Base-by-base conservation (phyloP, 2,888 invertebrate genomes). In the Mamestra brassicae region DNA sequence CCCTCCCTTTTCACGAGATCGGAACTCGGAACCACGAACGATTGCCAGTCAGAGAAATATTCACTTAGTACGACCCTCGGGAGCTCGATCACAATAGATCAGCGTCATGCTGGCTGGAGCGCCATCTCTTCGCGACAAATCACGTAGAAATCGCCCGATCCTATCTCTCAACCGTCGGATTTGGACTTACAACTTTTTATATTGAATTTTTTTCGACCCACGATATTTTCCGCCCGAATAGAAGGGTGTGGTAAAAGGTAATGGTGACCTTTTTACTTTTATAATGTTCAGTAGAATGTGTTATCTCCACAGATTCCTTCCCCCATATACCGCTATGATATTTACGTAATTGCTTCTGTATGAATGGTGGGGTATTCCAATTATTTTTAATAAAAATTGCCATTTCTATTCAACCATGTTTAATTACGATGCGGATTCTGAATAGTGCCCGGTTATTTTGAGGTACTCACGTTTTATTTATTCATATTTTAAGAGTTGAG, bases 121-220 rank as follows among this genome's bases (percentile, higher is more conserved):
- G 88, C 89, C 88, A 91, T 90, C 88, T 90, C 88, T 87, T 84
- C 73, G 89, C 88, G 90, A 90, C 93, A 93, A 93, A 94, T 92
- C 93, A 90, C 88, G 89, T 88, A 91, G 90, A 92, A 93, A 92
- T 90, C 89, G 83, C 26, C 84, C 81, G 85, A 86, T 85, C 86
- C 88, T 89, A 92, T 92, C 91, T 90, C 86, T 80, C 85, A 73
- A 55, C 54, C 64, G 65, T 77, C 81, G 86, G 88, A 90, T 91
- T 91, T 89, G 86, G 90, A 89, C 88, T 88, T 74, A 86, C 81
- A 85, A 88, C 75, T 85, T 87, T 87, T 75, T 87, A 90, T 90
- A 92, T 92, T 89, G 90, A 90, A 90, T 91, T 91, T 90, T 38
- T 90, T 88, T 52, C 78, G 85, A 81, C 69, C 84, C 78, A 86